These are phyloP conservation scores for Copsychus sechellarum DNA, from an alignment of 2,113 vertebrate genomes.

Conservation along the genomic window DNA sequence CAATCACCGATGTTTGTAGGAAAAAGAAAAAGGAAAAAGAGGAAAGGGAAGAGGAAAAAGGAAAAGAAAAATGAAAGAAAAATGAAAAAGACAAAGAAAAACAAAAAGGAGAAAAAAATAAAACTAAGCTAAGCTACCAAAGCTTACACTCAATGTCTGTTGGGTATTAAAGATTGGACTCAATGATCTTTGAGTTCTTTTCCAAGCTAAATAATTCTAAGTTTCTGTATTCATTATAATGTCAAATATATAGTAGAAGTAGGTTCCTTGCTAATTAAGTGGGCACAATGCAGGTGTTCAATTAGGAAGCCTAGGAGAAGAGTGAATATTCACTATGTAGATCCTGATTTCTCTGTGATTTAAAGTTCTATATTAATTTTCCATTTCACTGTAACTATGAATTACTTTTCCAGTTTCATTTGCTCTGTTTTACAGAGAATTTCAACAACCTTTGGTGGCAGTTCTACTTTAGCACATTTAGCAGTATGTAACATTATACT, in stretches of 20 bases:
- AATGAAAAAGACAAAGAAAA: neutral
- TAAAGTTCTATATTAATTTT: neutral
- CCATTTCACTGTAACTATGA: neutral
- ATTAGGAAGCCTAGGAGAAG: neutral
- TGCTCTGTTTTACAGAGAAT: conserved; percentile 26
- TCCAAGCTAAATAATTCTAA: neutral
- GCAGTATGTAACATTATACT: neutral
- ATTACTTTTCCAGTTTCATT: neutral
- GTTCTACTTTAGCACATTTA: conserved; percentile 31
- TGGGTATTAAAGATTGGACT: neutral
- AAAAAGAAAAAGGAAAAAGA: neutral
- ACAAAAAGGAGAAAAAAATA: neutral
- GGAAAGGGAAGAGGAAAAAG: neutral
- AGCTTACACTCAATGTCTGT: neutral
- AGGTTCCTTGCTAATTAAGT: neutral
- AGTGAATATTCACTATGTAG: neutral
- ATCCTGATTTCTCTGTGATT: neutral
- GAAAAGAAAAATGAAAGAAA: neutral
- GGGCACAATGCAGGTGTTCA: neutral
- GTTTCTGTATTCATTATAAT: neutral
- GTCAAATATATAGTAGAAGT: neutral
- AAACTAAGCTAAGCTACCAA: neutral
- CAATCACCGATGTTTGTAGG: neutral
- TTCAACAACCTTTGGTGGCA: conserved; percentile 27
- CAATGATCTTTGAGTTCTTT: neutral